Conservation (phyloP, 2,888 invertebrate species). For the Xestia sexstrigata region DNA sequence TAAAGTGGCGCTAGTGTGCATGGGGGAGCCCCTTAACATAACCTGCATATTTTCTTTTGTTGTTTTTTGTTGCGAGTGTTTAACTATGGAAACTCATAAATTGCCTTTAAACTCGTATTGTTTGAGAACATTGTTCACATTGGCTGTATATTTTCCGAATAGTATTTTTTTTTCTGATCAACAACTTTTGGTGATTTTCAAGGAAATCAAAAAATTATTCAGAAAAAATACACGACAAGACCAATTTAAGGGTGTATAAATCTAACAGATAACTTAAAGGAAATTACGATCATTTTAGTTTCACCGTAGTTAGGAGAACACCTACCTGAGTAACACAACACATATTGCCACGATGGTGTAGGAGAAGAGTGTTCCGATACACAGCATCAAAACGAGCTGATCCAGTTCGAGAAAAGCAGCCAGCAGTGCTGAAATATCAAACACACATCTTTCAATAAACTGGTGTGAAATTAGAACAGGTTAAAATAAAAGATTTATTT, state of each 20-base stretch:
- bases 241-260: too few species aligned
- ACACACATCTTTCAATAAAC: not conserved
- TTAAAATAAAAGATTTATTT: not conserved
- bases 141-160: too few species aligned
- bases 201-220: not conserved
- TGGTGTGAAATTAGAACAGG: not conserved
- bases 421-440: slow-evolving; percentile 90
- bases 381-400: slow-evolving; percentile 96
- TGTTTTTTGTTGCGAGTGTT: too few species aligned
- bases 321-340: slow-evolving; percentile 94
- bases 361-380: slow-evolving; percentile 95
- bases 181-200: too few species aligned
- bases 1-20: too few species aligned
- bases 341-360: slow-evolving; percentile 97
- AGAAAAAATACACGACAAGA: not conserved
- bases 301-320: not conserved
- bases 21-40: too few species aligned
- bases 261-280: too few species aligned
- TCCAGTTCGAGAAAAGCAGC: slow-evolving; percentile 95
- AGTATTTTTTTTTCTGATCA: too few species aligned
- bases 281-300: not conserved
- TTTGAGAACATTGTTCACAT: too few species aligned
- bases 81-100: too few species aligned
- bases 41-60: not conserved
- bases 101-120: too few species aligned